Evolutionary conservation across 2,797 vertebrate genomes (phyloP).

Genomic region (Luscinia megarhynchos): DNA sequence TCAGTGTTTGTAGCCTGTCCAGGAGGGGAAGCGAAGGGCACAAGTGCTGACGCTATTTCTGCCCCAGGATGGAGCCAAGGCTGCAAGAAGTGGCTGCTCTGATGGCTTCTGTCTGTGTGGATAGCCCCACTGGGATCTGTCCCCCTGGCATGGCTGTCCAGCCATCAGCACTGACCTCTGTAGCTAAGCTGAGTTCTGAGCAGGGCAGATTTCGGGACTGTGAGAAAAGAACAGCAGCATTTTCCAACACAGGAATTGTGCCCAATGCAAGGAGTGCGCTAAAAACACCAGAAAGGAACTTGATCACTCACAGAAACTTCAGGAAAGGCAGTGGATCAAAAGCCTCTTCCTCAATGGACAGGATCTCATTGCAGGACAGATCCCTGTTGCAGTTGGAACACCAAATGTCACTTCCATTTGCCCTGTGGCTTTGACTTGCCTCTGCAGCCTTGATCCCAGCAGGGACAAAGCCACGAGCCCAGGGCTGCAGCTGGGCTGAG

Average conservation of each 20-base stretch:
- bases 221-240: background rate
- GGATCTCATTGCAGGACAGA: slow-evolving; percentile 71
- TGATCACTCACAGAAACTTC: slow-evolving; percentile 64
- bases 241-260: background rate
- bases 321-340: slow-evolving; percentile 73
- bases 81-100: background rate
- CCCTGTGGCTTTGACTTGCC: background rate
- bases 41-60: background rate
- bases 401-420: background rate
- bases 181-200: background rate
- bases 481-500: background rate
- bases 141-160: background rate
- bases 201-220: background rate
- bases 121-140: background rate
- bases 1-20: background rate
- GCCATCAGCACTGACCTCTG: background rate
- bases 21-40: background rate
- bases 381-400: slow-evolving; percentile 63
- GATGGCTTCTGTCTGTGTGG: background rate
- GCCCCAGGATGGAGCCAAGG: background rate
- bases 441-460: background rate
- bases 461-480: background rate
- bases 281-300: background rate
- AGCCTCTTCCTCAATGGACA: slow-evolving; percentile 49
- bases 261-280: background rate